Evolutionary conservation across 2,113 vertebrate genomes (phyloP).

Genomic region (Melanerpes aurifrons): DNA sequence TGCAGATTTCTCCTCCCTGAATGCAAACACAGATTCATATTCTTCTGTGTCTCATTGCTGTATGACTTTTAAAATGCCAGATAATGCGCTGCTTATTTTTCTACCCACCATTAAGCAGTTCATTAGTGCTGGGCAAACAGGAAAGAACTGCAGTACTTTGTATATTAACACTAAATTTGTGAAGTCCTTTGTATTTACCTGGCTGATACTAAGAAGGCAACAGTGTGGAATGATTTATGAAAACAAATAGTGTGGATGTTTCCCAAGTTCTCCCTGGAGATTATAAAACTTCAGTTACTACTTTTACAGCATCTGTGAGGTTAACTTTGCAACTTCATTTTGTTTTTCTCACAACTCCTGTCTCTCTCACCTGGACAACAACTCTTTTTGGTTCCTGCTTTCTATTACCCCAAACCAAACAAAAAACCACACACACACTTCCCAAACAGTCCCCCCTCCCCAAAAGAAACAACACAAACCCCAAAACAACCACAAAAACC

Average conservation of each 20-base stretch:
- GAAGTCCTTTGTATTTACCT: neutral
- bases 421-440: too few species aligned
- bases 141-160: neutral
- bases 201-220: neutral
- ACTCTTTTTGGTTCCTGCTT: neutral
- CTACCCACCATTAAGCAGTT: slow-evolving; percentile 2
- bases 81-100: slow-evolving; percentile 34
- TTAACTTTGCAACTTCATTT: neutral
- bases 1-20: slow-evolving; percentile 27
- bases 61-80: slow-evolving; percentile 6
- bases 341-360: neutral
- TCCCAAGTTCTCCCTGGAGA: neutral
- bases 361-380: neutral
- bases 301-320: neutral
- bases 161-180: neutral
- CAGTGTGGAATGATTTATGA: neutral
- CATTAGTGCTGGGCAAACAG: neutral
- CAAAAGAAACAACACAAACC: neutral
- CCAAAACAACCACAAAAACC: too few species aligned
- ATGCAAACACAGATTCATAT: neutral
- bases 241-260: neutral
- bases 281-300: neutral
- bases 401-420: rapidly evolving
- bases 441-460: too few species aligned
- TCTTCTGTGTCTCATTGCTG: neutral